Base-by-base conservation (phyloP, 2,888 invertebrate genomes). In the Morpho deidamia region DNA sequence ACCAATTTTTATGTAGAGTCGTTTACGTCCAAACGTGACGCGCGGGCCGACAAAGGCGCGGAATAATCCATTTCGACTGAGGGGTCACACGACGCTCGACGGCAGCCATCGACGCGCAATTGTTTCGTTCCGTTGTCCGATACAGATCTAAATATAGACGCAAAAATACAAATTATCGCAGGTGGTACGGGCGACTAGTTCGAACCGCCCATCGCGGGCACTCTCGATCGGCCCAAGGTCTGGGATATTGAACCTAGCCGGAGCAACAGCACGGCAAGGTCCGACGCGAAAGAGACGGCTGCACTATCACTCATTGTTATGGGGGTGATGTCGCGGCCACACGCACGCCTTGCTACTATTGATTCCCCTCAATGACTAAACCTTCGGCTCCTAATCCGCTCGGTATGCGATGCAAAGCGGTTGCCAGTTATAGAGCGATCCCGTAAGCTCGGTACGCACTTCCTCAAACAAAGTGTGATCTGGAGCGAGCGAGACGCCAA, bases 201-300 rank as follows among this genome's bases (percentile, higher is more conserved):
- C 78, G 61, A 74, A 76, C 76, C 76, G 81, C 71, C 70, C 76
- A 71, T 71, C 59, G 74, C 61, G 62, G 61, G 76, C 76, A 73
- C 76, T 77, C 79, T 79, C 82, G 82, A 74, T 77, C 85, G 83
- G 77, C 66, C 80, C 86, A 87, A 86, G 87, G 87, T 82, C 86
- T 87, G 88, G 88, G 85, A 86, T 88, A 82, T 88, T 88, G 88
- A 89, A 88, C 88, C 80, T 86, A 80, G 69, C 78, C 80, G 81
- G 83, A 74, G 81, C 84, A 80, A 82, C 79, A 78, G 81, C 81
- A 80, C 82, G 72, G 67, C 81, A 74, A 83, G 81, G 78, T 72
- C 77, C 76, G 82, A 77, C 74, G 80, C 72, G 85, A 83, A 76
- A 82, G 84, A 78, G 83, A 87, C 81, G 79, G 81, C 79, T 79